A percentile compares a stretch with the other conserved stretches of the same genome.
These are phyloP conservation scores for Origma solitaria DNA, from an alignment of 2,113 vertebrate genomes.

Conservation along the genomic window DNA sequence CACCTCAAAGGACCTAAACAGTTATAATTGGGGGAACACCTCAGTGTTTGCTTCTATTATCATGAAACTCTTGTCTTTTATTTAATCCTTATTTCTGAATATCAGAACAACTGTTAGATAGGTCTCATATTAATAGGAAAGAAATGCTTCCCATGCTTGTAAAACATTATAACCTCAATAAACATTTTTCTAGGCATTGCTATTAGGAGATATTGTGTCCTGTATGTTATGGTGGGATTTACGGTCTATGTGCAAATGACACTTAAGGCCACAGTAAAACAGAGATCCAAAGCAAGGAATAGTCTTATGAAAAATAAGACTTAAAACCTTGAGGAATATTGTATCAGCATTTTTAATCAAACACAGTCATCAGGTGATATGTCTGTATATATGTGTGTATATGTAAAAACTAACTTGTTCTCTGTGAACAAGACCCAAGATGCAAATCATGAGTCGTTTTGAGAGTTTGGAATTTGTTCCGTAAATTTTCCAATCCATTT, in stretches of 20 bases:
- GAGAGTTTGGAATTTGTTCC: not conserved
- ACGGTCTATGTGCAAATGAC: not conserved
- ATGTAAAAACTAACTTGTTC: not conserved
- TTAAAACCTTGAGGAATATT: not conserved
- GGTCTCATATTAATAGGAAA: not conserved
- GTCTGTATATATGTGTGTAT: accelerated
- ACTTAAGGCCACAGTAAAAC: not conserved
- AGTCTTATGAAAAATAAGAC: not conserved
- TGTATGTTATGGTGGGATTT: accelerated
- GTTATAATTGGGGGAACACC: not conserved
- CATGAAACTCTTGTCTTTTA: not conserved
- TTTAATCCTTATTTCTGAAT: not conserved
- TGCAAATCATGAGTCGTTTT: not conserved
- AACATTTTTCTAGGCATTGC: not conserved
- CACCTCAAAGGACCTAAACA: not conserved
- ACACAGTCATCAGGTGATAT: not conserved
- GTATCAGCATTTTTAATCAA: not conserved
- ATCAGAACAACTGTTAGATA: not conserved
- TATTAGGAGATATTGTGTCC: not conserved
- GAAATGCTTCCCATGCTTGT: not conserved
- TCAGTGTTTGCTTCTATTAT: not conserved
- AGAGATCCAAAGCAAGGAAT: not conserved
- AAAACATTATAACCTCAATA: not conserved
- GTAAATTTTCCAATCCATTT: not conserved
- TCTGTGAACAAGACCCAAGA: not conserved